These are phyloP conservation scores for Scolopax mira DNA, from an alignment of 2,113 vertebrate genomes.

Conservation along the genomic window DNA sequence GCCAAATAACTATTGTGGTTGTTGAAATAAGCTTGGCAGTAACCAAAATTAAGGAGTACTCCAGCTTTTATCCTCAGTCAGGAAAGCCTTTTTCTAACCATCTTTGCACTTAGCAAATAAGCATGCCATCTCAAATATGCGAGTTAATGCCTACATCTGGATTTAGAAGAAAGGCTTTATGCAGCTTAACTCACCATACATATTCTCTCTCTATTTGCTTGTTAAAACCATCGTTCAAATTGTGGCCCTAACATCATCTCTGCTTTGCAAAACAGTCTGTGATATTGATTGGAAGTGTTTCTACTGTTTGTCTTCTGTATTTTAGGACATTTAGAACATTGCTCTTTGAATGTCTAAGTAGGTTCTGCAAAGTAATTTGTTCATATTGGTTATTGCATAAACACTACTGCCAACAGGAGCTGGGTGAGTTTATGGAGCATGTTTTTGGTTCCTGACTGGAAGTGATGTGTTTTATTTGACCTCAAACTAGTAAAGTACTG, in stretches of 20 bases:
- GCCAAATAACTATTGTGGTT: conserved; percentile 76
- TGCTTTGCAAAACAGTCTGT: conserved; percentile 34
- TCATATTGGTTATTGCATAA: conserved; percentile 37
- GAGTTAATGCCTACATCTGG: conserved; percentile 71
- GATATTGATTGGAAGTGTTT: conserved; percentile 41
- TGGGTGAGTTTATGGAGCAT: neutral
- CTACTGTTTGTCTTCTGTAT: conserved; percentile 43
- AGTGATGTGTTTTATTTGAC: neutral
- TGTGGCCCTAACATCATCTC: conserved; percentile 15
- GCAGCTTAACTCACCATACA: conserved; percentile 63
- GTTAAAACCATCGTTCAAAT: conserved; percentile 61
- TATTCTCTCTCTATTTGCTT: conserved; percentile 55
- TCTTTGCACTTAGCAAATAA: conserved; percentile 78
- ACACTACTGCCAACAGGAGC: conserved; percentile 1
- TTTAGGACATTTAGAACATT: neutral
- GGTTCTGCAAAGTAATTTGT: conserved; percentile 33
- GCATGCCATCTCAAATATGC: conserved; percentile 65
- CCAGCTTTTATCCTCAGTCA: conserved; percentile 75
- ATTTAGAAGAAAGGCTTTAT: conserved; percentile 75
- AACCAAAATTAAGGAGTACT: conserved; percentile 79
- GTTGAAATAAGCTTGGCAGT: conserved; percentile 73
- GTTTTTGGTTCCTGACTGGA: conserved; percentile 30
- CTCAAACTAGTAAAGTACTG: neutral
- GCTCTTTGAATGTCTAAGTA: conserved; percentile 48
- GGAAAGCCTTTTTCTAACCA: conserved; percentile 75